Percentiles rank a stretch among this genome's conserved stretches.
These are phyloP conservation scores for Chironomus tentans DNA, from an alignment of 2,888 invertebrate genomes.

Conservation along the genomic window DNA sequence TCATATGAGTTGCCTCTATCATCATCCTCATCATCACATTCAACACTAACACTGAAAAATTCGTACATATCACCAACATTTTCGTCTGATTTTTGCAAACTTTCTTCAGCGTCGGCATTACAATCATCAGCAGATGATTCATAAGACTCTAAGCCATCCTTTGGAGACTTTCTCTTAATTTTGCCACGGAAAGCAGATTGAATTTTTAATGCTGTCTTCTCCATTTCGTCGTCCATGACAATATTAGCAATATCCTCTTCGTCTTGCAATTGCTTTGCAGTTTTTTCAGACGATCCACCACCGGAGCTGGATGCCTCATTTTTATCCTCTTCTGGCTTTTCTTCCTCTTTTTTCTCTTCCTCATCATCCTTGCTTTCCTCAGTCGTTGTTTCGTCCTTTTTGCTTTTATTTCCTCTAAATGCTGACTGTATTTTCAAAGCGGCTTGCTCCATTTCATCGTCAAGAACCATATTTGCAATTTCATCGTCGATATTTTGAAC, in stretches of 20 bases:
- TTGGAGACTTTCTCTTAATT: neutral
- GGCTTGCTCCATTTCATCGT: slow-evolving; percentile 3
- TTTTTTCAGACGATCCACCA: neutral
- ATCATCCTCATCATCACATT: neutral
- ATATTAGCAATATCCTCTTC: slow-evolving; percentile 14
- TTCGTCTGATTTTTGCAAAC: neutral
- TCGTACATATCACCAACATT: neutral
- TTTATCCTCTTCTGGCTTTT: neutral
- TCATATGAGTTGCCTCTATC: neutral
- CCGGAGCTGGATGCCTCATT: neutral
- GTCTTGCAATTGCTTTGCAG: slow-evolving; percentile 17
- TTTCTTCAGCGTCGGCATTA: neutral
- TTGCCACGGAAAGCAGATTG: slow-evolving; percentile 29
- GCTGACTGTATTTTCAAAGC: slow-evolving; percentile 29
- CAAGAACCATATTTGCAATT: neutral
- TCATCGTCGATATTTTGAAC: neutral
- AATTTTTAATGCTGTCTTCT: slow-evolving; percentile 27
- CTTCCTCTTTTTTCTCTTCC: slow-evolving; percentile 1
- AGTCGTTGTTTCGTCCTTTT: slow-evolving; percentile 25
- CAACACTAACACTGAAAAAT: neutral
- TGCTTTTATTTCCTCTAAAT: slow-evolving; percentile 27
- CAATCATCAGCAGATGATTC: neutral
- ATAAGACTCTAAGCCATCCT: neutral
- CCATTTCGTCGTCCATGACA: slow-evolving; percentile 24
- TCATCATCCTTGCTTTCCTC: neutral